Evolutionary conservation across 2,797 vertebrate species (phyloP), one percentile per base, ranked within the genome.

Genomic region (Denticeps clupeoides): DNA sequence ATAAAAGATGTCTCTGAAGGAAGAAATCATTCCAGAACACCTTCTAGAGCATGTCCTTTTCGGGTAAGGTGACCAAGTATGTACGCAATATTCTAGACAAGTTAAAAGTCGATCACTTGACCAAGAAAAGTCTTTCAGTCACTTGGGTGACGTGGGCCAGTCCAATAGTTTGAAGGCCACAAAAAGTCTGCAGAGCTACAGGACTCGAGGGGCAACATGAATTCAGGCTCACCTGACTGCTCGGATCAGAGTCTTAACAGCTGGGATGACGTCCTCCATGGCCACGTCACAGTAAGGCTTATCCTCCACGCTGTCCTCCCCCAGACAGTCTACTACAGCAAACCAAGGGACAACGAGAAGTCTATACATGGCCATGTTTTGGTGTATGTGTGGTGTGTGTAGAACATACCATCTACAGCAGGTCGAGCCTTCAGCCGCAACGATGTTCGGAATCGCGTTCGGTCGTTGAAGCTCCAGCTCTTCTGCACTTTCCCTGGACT

Each of bases 401-500:
- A 13, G 7, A 11, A 1, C 41, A 59, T 74, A 97, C 94, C 85
- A 13, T 98, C 92, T 0, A 62, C 69, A 0, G 87, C 76, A 1
- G 68, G 74, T 0, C 91, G 85, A 0, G 89, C 73, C 47, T 94
- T 96, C 53, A 98, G 87, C 51, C 91, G 80, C n/a, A 98, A 80
- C 1, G 94, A 98, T 0, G 93, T 90, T 8, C 93, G 88, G 70
- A 97, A 93, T 1, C 90, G 86, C 0, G 93, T 95, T 46, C 94
- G 84, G 69, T 98, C 94, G 0, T 96, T 97, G 63, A 98, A 98
- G 69, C 94, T 98, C 92, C 94, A 98, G 72, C 93, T 98, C 66
- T 98, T 98, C 78, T 94, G 92, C 55, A 97, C 92, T 67, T 95
- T 97, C 43, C 82, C 87, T 0, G 92, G 91, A 64, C 90, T 96